Evolutionary conservation across 2,113 vertebrate genomes (phyloP).

Genomic region (Pollimyrus isidori): DNA sequence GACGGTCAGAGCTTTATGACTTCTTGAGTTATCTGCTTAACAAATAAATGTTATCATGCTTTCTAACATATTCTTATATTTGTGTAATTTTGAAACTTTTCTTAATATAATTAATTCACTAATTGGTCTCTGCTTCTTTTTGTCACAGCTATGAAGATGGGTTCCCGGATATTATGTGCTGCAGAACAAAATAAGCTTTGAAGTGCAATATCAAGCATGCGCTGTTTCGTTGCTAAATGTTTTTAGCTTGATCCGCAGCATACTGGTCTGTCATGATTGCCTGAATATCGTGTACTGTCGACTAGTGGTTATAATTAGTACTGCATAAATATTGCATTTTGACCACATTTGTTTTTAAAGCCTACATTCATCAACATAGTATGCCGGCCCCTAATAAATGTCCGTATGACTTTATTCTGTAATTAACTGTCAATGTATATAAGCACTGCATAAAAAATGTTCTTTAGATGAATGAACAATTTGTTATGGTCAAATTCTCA

Average conservation of each 20-base stretch:
- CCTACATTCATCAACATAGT: conserved; percentile 23
- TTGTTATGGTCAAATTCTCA: not conserved
- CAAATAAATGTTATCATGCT: not conserved
- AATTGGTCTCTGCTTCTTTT: conserved; percentile 15
- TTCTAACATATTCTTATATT: not conserved
- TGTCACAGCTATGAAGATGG: conserved; percentile 48
- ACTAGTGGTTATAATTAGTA: conserved; percentile 8
- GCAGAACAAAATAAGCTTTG: conserved; percentile 30
- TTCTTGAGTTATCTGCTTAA: not conserved
- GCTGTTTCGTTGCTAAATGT: not conserved
- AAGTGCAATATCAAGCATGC: not conserved
- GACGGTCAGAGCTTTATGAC: not conserved
- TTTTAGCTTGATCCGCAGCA: not conserved
- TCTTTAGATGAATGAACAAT: not conserved
- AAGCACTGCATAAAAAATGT: not conserved
- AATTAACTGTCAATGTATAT: conserved; percentile 6
- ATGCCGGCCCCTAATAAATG: conserved; percentile 32
- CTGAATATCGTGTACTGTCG: not conserved
- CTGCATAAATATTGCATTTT: conserved; percentile 25
- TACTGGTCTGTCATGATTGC: not conserved
- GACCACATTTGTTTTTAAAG: conserved; percentile 25
- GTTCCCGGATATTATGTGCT: conserved; percentile 43
- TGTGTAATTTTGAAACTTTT: not conserved
- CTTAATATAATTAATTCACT: not conserved
- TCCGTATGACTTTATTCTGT: conserved; percentile 24